Evolutionary conservation across 1,140 invertebrate species (phyloP), one percentile per base, ranked within the genome.

Genomic region (Drosophila pectinifera): DNA sequence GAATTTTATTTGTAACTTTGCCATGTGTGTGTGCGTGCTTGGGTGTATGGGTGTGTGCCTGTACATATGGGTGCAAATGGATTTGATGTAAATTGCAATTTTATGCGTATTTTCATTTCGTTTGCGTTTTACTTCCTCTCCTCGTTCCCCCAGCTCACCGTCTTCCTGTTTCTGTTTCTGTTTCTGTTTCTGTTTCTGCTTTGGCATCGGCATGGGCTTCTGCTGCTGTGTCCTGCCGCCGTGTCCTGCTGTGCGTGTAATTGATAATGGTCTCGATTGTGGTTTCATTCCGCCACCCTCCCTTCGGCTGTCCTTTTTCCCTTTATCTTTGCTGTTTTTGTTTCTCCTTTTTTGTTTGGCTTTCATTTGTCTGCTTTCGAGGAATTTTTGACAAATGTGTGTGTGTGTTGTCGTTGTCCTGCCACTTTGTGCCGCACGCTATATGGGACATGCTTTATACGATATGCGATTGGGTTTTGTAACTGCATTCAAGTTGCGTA

Each of bases 61-160:
- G 65, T 79, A 61, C 75, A 82, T 86, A 76, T 86, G 82, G 83
- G 83, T 83, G 83, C 83, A 86, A 86, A 88, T 86, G 83, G 73
- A 88, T 86, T 82, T 88, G 83, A 86, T 88, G 84, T 89, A 89
- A 88, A 88, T 88, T 89, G 84, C 83, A 88, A 88, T 88, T 88
- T 88, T 82, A 89, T 88, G 84, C 84, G 84, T 88, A 88, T 88
- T 88, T 88, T 83, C 80, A 77, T 88, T 84, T 59, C 63, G 81
- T 77, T 70, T 84, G 59, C 63, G 49, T 39, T 74, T 34, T 43
- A 39, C 58, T 16, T 18, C 24, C 41, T 16, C 16, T 22, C 6
- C n/a, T 31, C 41, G 22, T 18, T 45, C 26, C 61, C 53, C 26
- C 5, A 6, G 24, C 20, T 8, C 14, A 16, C 39, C 39, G 11